Percentiles rank a stretch among this genome's conserved stretches.
phyloP scores from a whole-genome alignment of 2,888 invertebrate species.

The Drosophila barbarae region DNA sequence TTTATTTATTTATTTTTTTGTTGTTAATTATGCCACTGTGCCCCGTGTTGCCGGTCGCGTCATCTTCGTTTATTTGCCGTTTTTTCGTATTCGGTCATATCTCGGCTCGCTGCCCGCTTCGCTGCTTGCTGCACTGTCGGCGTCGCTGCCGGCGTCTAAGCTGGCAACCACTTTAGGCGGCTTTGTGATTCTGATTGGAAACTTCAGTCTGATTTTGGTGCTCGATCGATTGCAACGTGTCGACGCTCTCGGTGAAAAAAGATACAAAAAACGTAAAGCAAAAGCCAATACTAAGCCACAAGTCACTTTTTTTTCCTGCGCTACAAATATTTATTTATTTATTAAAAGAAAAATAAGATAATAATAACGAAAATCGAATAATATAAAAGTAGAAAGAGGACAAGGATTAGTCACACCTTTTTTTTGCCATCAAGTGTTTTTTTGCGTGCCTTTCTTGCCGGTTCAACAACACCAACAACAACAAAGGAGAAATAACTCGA shows the following conservation, averaged over 20 bases:
- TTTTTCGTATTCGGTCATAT: slow-evolving; percentile 76
- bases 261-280: slow-evolving; percentile 15
- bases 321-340: slow-evolving; percentile 19
- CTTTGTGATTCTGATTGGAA: slow-evolving; percentile 69
- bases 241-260: slow-evolving; percentile 61
- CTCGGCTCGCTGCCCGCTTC: slow-evolving; percentile 50
- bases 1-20: no score
- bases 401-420: slow-evolving; percentile 66
- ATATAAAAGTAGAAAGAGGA: slow-evolving; percentile 36
- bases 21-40: slow-evolving; percentile 17
- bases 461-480: slow-evolving; percentile 42
- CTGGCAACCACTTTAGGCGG: slow-evolving; percentile 65
- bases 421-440: slow-evolving; percentile 39
- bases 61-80: slow-evolving; percentile 43
- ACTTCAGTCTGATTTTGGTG: slow-evolving; percentile 80
- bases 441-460: slow-evolving; percentile 55
- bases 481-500: slow-evolving; percentile 13
- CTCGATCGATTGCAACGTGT: slow-evolving; percentile 79
- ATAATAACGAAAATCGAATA: slow-evolving; percentile 1
- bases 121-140: slow-evolving; percentile 21
- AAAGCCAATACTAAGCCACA: slow-evolving; percentile 16
- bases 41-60: slow-evolving; percentile 33
- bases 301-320: slow-evolving; percentile 17
- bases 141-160: slow-evolving; percentile 54
- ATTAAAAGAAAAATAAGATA: background rate